These are phyloP conservation scores for Sakesphorus luctuosus DNA, from an alignment of 2,113 vertebrate genomes.

Conservation along the genomic window DNA sequence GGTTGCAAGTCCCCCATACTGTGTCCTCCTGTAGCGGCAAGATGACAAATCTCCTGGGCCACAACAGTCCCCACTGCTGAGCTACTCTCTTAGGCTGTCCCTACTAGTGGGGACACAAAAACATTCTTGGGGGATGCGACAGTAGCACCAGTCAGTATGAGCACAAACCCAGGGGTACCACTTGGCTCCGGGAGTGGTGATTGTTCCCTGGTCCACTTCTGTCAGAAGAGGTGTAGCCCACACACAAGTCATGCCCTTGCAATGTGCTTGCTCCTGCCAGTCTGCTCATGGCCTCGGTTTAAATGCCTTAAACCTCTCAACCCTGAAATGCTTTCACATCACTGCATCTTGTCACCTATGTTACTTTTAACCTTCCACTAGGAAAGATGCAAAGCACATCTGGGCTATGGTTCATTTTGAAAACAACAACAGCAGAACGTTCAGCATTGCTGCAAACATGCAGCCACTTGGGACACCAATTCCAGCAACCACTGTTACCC, in stretches of 20 bases:
- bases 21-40: neutral
- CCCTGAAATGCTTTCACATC: neutral
- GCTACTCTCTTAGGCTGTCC: neutral
- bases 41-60: neutral
- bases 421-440: neutral
- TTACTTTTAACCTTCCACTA: neutral
- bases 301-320: neutral
- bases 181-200: neutral
- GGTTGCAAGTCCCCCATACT: neutral
- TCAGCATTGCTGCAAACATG: neutral
- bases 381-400: neutral
- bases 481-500: neutral
- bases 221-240: neutral
- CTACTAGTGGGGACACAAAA: neutral
- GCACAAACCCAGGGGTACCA: neutral
- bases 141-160: neutral
- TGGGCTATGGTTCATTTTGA: neutral
- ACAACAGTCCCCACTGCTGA: rapidly evolving
- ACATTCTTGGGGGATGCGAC: neutral
- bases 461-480: neutral
- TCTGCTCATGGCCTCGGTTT: neutral
- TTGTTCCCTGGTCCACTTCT: rapidly evolving
- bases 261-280: rapidly evolving
- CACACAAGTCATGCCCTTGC: neutral
- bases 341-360: no score